Evolutionary conservation across 2,113 vertebrate genomes (phyloP).

Genomic region (Xiphorhynchus elegans): DNA sequence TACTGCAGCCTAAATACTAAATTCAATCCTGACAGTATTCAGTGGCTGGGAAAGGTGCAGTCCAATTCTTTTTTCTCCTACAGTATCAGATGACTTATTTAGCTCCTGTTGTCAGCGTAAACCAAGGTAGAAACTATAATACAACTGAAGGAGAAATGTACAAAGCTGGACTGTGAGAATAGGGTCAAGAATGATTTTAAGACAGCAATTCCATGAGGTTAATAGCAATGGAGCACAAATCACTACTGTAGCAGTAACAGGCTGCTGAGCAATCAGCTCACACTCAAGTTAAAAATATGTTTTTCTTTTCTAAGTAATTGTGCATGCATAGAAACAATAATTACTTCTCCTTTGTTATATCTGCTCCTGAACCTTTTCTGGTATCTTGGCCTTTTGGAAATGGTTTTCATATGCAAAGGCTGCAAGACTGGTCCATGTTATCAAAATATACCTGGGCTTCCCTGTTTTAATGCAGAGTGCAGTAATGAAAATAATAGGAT

Average conservation of each 20-base stretch:
- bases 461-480: slow-evolving; percentile 58
- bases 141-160: not conserved
- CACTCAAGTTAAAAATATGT: not conserved
- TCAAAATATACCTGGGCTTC: slow-evolving; percentile 40
- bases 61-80: not conserved
- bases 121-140: not conserved
- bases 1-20: not conserved
- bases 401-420: slow-evolving; percentile 31
- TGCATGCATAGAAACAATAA: slow-evolving; percentile 20
- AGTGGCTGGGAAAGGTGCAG: not conserved
- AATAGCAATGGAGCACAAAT: not conserved
- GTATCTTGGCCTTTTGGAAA: slow-evolving; percentile 56
- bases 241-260: not conserved
- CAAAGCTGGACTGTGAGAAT: not conserved
- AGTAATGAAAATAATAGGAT: slow-evolving; percentile 69
- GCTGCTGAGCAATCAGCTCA: not conserved
- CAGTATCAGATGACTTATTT: not conserved
- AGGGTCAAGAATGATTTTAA: not conserved
- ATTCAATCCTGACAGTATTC: not conserved
- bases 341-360: slow-evolving; percentile 25
- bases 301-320: slow-evolving; percentile 20
- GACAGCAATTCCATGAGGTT: not conserved
- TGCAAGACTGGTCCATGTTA: slow-evolving; percentile 33
- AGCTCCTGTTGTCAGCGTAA: not conserved
- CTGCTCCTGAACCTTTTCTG: not conserved